Evolutionary conservation across 92 coral and sea anemone species (phyloP), one percentile per base, ranked within the genome.

Genomic region (Phenganax stokvisi): DNA sequence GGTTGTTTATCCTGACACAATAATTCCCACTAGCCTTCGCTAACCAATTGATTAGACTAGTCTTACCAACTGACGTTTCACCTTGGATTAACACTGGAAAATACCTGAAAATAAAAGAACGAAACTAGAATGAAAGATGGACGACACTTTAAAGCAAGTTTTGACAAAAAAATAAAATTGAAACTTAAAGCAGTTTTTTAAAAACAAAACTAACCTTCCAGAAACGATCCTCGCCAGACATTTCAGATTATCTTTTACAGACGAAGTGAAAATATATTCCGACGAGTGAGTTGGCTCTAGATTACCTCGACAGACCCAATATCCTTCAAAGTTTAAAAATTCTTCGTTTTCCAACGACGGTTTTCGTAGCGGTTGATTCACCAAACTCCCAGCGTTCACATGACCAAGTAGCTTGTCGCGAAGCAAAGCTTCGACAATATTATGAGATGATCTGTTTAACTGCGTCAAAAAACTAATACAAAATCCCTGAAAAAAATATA

Each of bases 31-130:
- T 87, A 30, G 96, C 90, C 44, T 86, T 92, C 3, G 98, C 96
- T 77, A 94, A 80, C 98, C 98, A 94, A 75, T 90, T 92, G 72
- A 94, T 89, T 30, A 94, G 87, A 62, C 98, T 94, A 52, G 98
- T 94, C 82, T 94, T 94, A 63, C 98, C 98, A 58, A 94, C 98
- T n/a, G 98, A 94, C 7, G 98, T 94, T 80, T 94, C 98, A 29
- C 98, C 98, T 72, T 94, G 98, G 80, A 94, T 83, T 63, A 94
- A 84, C 62, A 92, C 98, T 10, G 98, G 98, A 56, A 92, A 92
- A 27, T 86, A 74, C 82, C 98, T 94, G 80, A 10, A 77, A 85
- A 56, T 55, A 56, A 85, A 62, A n/a, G n/a, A 28, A 9, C 8
- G 31, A 53, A 56, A 9, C 10, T 28, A 47, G 2, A 12, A 37